Evolutionary conservation across 1,140 invertebrate genomes (phyloP), one percentile per base, ranked within the genome.

Genomic region (Archivesica marissinica): DNA sequence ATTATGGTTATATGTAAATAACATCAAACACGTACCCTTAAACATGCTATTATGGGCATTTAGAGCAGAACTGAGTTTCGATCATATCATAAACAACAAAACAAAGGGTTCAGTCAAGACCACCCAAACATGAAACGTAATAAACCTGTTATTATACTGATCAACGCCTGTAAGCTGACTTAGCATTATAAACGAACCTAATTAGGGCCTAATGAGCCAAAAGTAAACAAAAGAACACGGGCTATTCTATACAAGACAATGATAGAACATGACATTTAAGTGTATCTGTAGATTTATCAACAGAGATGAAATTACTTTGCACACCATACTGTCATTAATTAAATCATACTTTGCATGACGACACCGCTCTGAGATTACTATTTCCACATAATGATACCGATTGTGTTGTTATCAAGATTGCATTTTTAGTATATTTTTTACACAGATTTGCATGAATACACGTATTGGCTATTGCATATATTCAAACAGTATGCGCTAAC

Each of bases 291-390:
- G 41, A 59, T 35, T 61, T 44, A 77, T 77, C 75, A 41, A 17
- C 7, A 25, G 7, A 41, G 47, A 77, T 61, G 52, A 44, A n/a
- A 61, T 61, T 59, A 41, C 75, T 30, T 77, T 28, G 54, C 75
- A 77, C 75, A 77, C 75, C 33, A 77, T 59, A 41, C 35, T 11
- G n/a, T 77, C 75, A 77, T 77, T 77, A 77, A 77, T 77, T 77
- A 77, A 77, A 77, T 77, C 35, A 77, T 77, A 59, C n/a, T 61
- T 56, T 25, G 75, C 54, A 64, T 64, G 59, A 35, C 59, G 59
- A 64, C 59, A 64, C 59, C 30, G 25, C 59, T 64, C 15, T 64
- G 20, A 17, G n/a, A 4, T 64, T 35, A 64, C 30, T 7, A 3
- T 20, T 6, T 64, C 30, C 30, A 64, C 59, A 64, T 64, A 35